Base-by-base conservation (phyloP, 2,797 vertebrate genomes). In the Sphaeramia orbicularis region DNA sequence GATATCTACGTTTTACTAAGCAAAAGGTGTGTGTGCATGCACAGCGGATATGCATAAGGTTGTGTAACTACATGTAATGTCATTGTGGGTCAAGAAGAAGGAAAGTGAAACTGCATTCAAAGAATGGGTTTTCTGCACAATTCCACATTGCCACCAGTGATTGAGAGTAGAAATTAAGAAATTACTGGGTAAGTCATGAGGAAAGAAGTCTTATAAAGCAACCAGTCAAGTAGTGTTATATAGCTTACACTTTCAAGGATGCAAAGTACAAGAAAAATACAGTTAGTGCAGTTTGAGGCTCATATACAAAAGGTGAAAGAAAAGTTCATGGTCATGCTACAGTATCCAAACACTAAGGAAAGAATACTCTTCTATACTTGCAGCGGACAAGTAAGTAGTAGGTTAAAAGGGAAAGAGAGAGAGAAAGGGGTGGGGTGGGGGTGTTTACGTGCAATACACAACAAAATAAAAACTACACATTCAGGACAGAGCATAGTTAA, bases 261-360 rank as follows among this genome's bases (percentile, higher is more conserved):
- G 19, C 24, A 64, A 2, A 55, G 10, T 13, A 27, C 6, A 61
- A 15, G 2, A 32, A 15, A 27, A 72, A 24, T 16, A 13, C 12
- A n/a, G n/a, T n/a, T n/a, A n/a, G n/a, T n/a, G n/a, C n/a, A 60
- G 43, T 19, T 41, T 30, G 27, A 16, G 45, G 15, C 49, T 43
- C 4, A 57, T 42, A 55, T 4, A 51, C 43, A 58, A 16, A 47
- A 30, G 53, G 38, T 45, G n/a, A 53, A 50, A 12, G n/a, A 6
- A 71, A 58, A 48, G 42, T 35, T 54, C 40, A 42, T 10, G 53
- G 12, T 58, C 68, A 81, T 80, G 71, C 73, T 45, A 10, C 69
- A 48, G 38, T 59, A 48, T 68, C 65, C 13, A 79, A 52, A 44
- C n/a, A 56, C 14, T 7, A 49, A 60, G 51, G 30, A 53, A 45